Base-by-base conservation (phyloP, 2,797 vertebrate species). In the Mycteria americana region DNA sequence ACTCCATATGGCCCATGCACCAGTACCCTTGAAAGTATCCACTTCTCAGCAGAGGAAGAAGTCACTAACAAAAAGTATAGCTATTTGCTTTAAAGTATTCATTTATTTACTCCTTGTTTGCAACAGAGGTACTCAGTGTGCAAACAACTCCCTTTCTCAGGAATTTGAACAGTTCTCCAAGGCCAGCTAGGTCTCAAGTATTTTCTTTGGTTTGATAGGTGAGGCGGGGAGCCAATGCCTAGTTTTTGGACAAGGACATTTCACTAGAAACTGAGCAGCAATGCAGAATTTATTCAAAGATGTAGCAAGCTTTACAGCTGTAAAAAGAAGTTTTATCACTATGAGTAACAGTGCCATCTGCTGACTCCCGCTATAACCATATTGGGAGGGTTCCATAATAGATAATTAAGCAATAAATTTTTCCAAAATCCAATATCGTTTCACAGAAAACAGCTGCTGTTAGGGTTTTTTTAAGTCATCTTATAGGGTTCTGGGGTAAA, bases 311-410 rank as follows among this genome's bases (percentile, higher is more conserved):
- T 92, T 85, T 83, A 94, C 93, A 91, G 92, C 93, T 95, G 92
- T 93, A 97, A 83, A 89, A 91, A 65, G 45, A 69, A 65, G 45
- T 91, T 95, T 93, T 94, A 97, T 96, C 95, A 83, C 93, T 89
- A 39, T 92, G 91, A 97, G 88, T 95, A 97, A 96, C 88, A 97
- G 92, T 96, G 96, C 96, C 97, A 97, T 97, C 96, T 97, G 95
- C 96, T 97, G 97, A 97, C 94, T 97, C 81, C 78, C 7, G n/a
- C 86, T 72, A 85, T 62, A 92, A 93, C 78, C 91, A 80, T 97
- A 72, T 72, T 94, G 78, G 62, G 86, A 95, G 54, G 81, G 57
- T 85, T 95, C 94, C 94, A 94, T 92, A 77, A 77, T 19, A 89
- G 84, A 88, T 94, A 96, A 94, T 93, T 91, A 92, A 91, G 73